Conservation (phyloP, 2,888 invertebrate species). For the Cryptus viduatorius region DNA sequence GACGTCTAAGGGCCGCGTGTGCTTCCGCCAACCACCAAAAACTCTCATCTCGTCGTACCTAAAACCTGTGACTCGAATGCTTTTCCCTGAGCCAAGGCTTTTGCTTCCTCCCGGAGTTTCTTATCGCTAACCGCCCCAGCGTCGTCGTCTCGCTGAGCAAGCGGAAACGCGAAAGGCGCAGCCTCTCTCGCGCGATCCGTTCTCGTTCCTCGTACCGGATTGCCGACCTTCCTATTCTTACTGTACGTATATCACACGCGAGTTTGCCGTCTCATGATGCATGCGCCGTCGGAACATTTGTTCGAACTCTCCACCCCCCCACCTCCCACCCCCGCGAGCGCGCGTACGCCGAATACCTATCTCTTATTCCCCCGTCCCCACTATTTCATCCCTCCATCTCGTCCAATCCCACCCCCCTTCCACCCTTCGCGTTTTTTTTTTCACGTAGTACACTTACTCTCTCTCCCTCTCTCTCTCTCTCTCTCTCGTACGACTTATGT, state of each 20-base stretch:
- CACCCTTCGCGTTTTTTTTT: conserved; percentile 2
- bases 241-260: conserved; percentile 38
- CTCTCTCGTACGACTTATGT: conserved; percentile 16
- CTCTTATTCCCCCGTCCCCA: conserved; percentile 49
- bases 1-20: neutral
- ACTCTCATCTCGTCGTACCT: conserved; percentile 41
- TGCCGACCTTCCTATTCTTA: conserved; percentile 25
- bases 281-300: conserved; percentile 61
- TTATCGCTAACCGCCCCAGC: conserved; percentile 54
- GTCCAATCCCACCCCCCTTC: conserved; percentile 11
- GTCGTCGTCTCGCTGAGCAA: conserved; percentile 62
- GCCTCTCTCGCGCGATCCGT: conserved; percentile 39
- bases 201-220: conserved; percentile 22
- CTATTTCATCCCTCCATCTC: conserved; percentile 41
- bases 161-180: conserved; percentile 53
- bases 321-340: neutral
- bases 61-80: conserved; percentile 46
- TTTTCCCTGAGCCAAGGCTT: conserved; percentile 54
- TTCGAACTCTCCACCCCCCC: conserved; percentile 44
- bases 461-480: too few relatives aligned
- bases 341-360: conserved; percentile 50
- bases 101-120: conserved; percentile 60
- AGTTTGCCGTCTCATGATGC: conserved; percentile 57
- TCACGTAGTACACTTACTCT: neutral
- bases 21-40: conserved; percentile 42